Base-by-base conservation (phyloP, 2,113 vertebrate species). In the rabbit (Oryctolagus cuniculus) region DNA sequence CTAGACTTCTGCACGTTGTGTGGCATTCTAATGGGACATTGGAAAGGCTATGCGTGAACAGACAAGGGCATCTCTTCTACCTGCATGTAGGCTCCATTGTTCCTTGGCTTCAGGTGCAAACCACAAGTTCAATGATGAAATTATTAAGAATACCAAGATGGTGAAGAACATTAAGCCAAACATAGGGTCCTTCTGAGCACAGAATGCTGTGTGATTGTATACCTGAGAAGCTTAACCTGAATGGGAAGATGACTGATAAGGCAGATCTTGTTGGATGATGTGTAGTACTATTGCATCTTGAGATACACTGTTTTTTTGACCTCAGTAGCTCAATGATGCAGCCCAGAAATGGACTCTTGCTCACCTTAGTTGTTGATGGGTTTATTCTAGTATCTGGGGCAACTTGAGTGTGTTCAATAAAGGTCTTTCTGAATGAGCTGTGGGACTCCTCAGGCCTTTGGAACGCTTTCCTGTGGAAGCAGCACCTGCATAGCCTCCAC, bases 151-250 rank as follows among this genome's bases (percentile, higher is more conserved):
- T 31, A 90, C 61, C 61, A 84, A 84, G 75, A 74, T 61, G 72
- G 25, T 7, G 64, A 44, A 74, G 70, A 67, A 36, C 29, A 70
- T 74, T 51, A 81, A 73, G 55, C 16, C 49, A 86, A 86, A 34
- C 24, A 17, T 6, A 31, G 13, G 4, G 49, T 53, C 70, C n/a
- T 72, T 73, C 34, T 7, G 55, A 67, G n/a, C 38, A 19, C 3
- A n/a, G 34, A 63, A 9, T 6, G 1, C 6, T 11, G 0, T 6
- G 4, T 10, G n/a, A 6, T 1, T 25, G 55, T 1, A 31, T 13
- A 34, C 10, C 63, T 2, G 22, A 29, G 89, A 38, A 53, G 22
- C 24, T 38, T 6, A 1, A 44, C 22, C 49, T 61, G 38, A 24
- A 17, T 4, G 1, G 44, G 34, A 17, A 22, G 34, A 36, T 21